These are phyloP conservation scores for Selenia dentaria DNA, from an alignment of 2,888 invertebrate genomes.

Conservation along the genomic window DNA sequence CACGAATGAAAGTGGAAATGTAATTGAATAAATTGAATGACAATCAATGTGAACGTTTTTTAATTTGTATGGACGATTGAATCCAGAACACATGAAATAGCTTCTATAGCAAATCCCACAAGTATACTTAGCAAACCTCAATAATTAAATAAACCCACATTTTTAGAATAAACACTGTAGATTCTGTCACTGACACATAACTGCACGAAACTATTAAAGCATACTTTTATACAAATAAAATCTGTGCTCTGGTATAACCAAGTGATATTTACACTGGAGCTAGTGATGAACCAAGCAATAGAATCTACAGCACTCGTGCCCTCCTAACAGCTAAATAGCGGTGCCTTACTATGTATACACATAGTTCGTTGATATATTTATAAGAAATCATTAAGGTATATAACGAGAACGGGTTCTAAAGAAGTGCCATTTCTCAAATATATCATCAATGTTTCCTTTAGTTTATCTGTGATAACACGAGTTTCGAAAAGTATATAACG, in stretches of 20 bases:
- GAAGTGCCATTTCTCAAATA: constrained; percentile 3
- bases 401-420: background rate
- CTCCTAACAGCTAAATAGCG: constrained; percentile 24
- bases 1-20: background rate
- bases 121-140: background rate
- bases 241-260: constrained; percentile 37
- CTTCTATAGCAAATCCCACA: background rate
- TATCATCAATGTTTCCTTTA: too few relatives aligned
- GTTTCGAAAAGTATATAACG: too few relatives aligned
- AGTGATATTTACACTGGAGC: constrained; percentile 50
- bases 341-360: constrained; percentile 9
- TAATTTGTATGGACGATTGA: too few relatives aligned
- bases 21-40: background rate
- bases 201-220: constrained; percentile 24
- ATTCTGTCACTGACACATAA: constrained; percentile 51
- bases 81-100: too few relatives aligned
- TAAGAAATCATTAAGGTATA: constrained; percentile 5
- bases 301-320: constrained; percentile 60
- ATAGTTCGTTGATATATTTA: background rate
- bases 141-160: constrained; percentile 16
- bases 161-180: constrained; percentile 42
- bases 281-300: constrained; percentile 53
- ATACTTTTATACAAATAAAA: constrained; percentile 21
- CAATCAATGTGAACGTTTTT: too few relatives aligned
- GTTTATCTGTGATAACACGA: too few relatives aligned